Conservation (phyloP, 2,888 invertebrate genomes). For the Trissolcus japonicus region DNA sequence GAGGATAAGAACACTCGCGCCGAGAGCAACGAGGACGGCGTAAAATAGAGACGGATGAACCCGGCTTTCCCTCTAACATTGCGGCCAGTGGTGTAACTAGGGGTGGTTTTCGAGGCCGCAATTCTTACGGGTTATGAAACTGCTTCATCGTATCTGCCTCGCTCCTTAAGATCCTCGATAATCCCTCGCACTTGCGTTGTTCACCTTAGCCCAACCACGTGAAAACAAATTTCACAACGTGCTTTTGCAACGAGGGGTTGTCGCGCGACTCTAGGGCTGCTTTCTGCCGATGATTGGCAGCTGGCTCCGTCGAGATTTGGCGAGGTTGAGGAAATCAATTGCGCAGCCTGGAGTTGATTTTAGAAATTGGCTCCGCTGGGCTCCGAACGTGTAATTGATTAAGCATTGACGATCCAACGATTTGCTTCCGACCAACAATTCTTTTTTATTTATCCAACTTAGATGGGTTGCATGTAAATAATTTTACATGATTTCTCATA, state of each 20-base stretch:
- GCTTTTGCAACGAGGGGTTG: slow-evolving; percentile 23
- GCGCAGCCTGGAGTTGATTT: slow-evolving; percentile 15
- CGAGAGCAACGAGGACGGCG: slow-evolving; percentile 17
- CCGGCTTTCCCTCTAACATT: slow-evolving; percentile 31
- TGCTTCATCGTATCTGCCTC: slow-evolving; percentile 10
- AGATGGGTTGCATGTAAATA: no score
- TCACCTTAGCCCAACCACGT: slow-evolving; percentile 18
- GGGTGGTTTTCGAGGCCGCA: slow-evolving; percentile 47
- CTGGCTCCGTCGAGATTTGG: slow-evolving; percentile 6
- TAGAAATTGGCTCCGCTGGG: not conserved
- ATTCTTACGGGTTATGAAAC: slow-evolving; percentile 18
- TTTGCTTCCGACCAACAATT: not conserved
- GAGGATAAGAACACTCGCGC: slow-evolving; percentile 41
- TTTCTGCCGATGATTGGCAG: slow-evolving; percentile 29
- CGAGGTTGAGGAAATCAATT: slow-evolving; percentile 28
- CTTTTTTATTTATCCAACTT: no score
- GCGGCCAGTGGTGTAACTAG: slow-evolving; percentile 50
- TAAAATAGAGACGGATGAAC: slow-evolving; percentile 21
- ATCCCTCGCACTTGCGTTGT: slow-evolving; percentile 11
- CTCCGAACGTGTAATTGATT: slow-evolving; percentile 25
- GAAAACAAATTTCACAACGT: slow-evolving; percentile 18
- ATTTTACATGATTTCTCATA: no score
- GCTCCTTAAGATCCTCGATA: slow-evolving; percentile 5
- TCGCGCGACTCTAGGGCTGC: not conserved
- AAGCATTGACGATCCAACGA: slow-evolving; percentile 5